Evolutionary conservation across 1,140 invertebrate genomes (phyloP), one percentile per base, ranked within the genome.

Genomic region (Tetramorium parvispinum): DNA sequence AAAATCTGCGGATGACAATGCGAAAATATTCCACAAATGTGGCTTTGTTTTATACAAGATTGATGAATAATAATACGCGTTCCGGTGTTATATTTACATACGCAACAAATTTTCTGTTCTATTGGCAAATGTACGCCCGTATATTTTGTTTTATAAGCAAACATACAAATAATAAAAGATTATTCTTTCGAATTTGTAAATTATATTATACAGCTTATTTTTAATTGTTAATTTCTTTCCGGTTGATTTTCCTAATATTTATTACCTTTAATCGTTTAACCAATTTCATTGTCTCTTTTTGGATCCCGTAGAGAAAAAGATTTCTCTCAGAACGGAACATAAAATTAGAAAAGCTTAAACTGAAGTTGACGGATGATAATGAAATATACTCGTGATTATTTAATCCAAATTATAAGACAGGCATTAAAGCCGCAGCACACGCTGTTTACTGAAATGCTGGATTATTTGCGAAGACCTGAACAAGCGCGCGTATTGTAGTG

Each of bases 11-110:
- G 13, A 3, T 55, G 18, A 40, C 65, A 18, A 16, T 40, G 65
- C 40, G 24, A 24, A 49, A 75, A 83, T 73, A 59, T 83, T 73
- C 40, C 53, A 18, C 24, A 40, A 73, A 83, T 83, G 18, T 5
- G 27, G 27, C 2, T 66, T 46, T 24, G 32, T 53, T 24, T 68
- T 7, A 32, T 53, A 32, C 79, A 37, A 57, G 18, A 82, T 59
- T 68, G 32, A 81, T n/a, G 77, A 51, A 73, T 59, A 43, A 82
- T 73, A 71, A 46, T 46, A n/a, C 11, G 8, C 24, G 13, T 43
- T n/a, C 6, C 10, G 18, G 2, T 32, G 8, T n/a, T 57, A 32
- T 6, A 40, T 21, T 46, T 32, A 57, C 18, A 82, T 59, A 51
- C 53, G 16, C 16, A 46, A 32, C 40, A 71, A 70, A 73, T 83